These are phyloP conservation scores for Rhorus exstirpatorius DNA, from an alignment of 2,888 invertebrate genomes.

Conservation along the genomic window DNA sequence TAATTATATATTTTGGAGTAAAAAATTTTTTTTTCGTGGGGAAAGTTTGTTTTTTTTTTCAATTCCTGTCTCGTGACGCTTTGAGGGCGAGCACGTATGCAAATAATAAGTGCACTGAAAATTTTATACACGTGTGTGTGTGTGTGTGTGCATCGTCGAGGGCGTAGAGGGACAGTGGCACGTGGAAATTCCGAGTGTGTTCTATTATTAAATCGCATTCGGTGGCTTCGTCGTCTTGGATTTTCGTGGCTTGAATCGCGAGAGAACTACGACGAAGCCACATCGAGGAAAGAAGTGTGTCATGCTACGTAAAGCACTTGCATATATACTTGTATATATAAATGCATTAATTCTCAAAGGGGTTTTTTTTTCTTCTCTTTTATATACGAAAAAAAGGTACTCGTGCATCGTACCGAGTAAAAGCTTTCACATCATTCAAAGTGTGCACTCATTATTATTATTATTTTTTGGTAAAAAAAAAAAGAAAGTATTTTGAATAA, in stretches of 20 bases:
- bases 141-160: constrained; percentile 30
- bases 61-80: background rate
- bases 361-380: constrained; percentile 54
- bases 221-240: constrained; percentile 68
- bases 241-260: constrained; percentile 54
- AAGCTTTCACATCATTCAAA: too few species aligned
- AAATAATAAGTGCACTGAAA: constrained; percentile 44
- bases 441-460: too few species aligned
- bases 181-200: constrained; percentile 69
- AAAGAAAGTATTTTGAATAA: too few species aligned
- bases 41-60: background rate
- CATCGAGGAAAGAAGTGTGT: constrained; percentile 65
- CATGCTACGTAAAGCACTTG: constrained; percentile 45
- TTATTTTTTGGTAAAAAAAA: too few species aligned
- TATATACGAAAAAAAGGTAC: background rate
- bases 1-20: too few species aligned
- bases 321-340: background rate
- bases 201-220: constrained; percentile 69
- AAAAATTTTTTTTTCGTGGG: background rate
- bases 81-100: background rate
- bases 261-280: constrained; percentile 66
- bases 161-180: constrained; percentile 62
- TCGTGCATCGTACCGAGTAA: too few species aligned
- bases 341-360: constrained; percentile 54
- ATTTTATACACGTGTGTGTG: background rate